phyloP scores from a whole-genome alignment of 2,113 vertebrate species.

The Xenopus borealis region DNA sequence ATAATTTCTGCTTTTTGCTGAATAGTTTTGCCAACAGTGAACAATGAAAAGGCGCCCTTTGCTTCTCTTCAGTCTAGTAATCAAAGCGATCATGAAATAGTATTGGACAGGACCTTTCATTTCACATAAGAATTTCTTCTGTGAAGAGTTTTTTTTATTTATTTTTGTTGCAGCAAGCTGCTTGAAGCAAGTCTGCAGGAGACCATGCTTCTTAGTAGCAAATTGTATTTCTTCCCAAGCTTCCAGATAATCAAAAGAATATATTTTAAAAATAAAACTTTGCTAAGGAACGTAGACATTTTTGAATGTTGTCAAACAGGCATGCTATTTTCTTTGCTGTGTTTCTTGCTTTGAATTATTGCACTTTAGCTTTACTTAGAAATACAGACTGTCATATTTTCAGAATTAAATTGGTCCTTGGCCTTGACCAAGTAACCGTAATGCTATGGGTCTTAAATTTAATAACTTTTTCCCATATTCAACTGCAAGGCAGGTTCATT shows the following conservation, averaged over 20 bases:
- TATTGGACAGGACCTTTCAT: slow-evolving; percentile 57
- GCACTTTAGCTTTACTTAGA: slow-evolving; percentile 8
- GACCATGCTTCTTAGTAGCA: slow-evolving; percentile 34
- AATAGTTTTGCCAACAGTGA: slow-evolving; percentile 55
- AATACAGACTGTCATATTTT: slow-evolving; percentile 36
- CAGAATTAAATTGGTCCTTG: not conserved
- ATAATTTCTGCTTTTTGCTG: slow-evolving; percentile 60
- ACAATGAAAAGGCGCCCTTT: slow-evolving; percentile 50
- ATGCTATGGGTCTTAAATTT: not conserved
- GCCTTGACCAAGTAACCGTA: not conserved
- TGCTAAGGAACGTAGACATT: slow-evolving; percentile 26
- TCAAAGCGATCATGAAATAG: slow-evolving; percentile 60
- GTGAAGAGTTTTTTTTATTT: slow-evolving; percentile 30
- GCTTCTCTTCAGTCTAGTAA: slow-evolving; percentile 52
- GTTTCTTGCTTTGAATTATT: slow-evolving; percentile 14
- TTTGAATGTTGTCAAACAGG: slow-evolving; percentile 37
- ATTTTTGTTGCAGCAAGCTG: slow-evolving; percentile 48
- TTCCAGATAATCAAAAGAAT: slow-evolving; percentile 25
- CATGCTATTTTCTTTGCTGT: slow-evolving; percentile 30
- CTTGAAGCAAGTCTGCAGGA: slow-evolving; percentile 54
- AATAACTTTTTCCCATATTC: too few species aligned
- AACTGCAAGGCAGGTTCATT: too few species aligned
- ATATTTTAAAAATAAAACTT: slow-evolving; percentile 45
- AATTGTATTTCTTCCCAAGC: slow-evolving; percentile 31
- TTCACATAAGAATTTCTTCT: slow-evolving; percentile 59